Percentiles rank a stretch among this genome's conserved stretches.
Evolutionary conservation across 2,888 invertebrate species (phyloP).

Genomic region (Coecobrya sp.): DNA sequence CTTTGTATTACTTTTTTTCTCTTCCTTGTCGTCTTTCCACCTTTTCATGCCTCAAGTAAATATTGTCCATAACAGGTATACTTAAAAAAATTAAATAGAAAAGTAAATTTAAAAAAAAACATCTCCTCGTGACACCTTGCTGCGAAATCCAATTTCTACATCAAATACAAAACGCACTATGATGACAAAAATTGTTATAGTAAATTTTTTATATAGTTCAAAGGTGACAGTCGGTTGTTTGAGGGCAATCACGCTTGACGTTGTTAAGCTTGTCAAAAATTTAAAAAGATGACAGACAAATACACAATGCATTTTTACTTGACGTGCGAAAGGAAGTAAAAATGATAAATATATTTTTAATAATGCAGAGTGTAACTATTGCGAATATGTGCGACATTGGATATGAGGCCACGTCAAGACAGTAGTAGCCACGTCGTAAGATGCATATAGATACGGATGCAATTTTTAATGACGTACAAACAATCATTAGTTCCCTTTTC

Average conservation of each 20-base stretch:
- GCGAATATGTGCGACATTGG: neutral
- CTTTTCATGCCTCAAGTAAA: neutral
- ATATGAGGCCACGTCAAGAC: neutral
- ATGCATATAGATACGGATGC: neutral
- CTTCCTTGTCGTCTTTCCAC: conserved; percentile 41
- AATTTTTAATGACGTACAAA: neutral
- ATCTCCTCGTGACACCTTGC: neutral
- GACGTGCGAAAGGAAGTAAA: neutral
- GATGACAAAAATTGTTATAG: too few relatives aligned
- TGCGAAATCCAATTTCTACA: too few relatives aligned
- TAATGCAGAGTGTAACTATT: neutral
- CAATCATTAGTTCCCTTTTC: too few relatives aligned
- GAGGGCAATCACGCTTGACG: neutral
- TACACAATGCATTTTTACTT: neutral
- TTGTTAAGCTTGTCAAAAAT: conserved; percentile 8
- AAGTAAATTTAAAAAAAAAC: neutral
- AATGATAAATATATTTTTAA: neutral
- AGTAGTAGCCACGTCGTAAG: neutral
- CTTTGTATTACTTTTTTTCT: conserved; percentile 38
- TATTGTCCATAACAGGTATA: neutral
- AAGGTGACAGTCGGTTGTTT: too few relatives aligned
- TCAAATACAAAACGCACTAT: too few relatives aligned
- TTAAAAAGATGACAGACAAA: neutral
- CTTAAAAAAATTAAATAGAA: neutral
- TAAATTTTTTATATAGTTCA: too few relatives aligned